A percentile compares a stretch with the other conserved stretches of the same genome.
Conservation (phyloP, 2,797 vertebrate species). For the Acrossocheilus fasciatus region DNA sequence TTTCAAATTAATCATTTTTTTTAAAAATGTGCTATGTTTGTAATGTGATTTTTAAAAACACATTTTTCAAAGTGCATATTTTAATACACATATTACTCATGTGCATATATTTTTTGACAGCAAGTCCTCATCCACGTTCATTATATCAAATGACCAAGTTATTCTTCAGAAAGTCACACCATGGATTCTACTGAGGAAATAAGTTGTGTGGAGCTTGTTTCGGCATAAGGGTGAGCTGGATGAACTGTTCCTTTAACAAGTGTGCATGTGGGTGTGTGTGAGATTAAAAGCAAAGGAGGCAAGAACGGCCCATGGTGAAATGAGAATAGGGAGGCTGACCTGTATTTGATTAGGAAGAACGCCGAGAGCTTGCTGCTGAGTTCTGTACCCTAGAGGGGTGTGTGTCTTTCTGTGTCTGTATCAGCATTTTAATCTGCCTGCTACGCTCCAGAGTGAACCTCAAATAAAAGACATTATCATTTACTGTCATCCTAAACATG, state of each 20-base stretch:
- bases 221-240: background rate
- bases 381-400: conserved; percentile 28
- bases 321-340: conserved; percentile 41
- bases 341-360: conserved; percentile 56
- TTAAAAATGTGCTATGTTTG: no score
- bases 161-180: background rate
- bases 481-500: conserved; percentile 27
- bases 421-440: conserved; percentile 40
- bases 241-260: conserved; percentile 11
- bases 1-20: background rate
- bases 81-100: background rate
- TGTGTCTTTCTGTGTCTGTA: conserved; percentile 40
- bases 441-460: conserved; percentile 10
- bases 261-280: conserved; percentile 34
- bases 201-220: background rate
- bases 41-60: background rate
- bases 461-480: conserved; percentile 29
- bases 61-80: background rate
- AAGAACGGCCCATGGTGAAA: conserved; percentile 49
- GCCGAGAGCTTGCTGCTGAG: conserved; percentile 31
- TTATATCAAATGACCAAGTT: background rate
- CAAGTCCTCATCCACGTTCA: background rate
- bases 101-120: background rate
- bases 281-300: conserved; percentile 50
- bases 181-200: background rate